Evolutionary conservation across 2,797 vertebrate genomes (phyloP), one percentile per base, ranked within the genome.

Genomic region (Spondyliosoma cantharus): DNA sequence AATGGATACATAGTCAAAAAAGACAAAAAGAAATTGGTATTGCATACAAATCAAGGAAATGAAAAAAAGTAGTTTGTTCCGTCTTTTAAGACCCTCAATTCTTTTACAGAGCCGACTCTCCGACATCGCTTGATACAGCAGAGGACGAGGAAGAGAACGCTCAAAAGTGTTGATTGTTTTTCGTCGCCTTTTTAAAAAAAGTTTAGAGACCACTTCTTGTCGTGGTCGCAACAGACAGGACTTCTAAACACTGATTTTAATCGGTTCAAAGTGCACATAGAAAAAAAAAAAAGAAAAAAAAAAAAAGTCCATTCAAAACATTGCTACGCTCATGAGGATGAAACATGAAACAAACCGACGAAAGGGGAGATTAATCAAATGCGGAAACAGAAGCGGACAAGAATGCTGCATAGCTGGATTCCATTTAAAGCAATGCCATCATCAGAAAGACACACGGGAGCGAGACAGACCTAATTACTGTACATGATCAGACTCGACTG

Each of bases 371-470:
- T 90, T 53, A 53, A 83, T 76, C 66, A 79, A 74, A 82, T 2
- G 17, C 45, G 25, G 79, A 80, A 87, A 87, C 54, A 29, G 76
- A 84, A 83, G 95, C 80, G 19, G 79, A 60, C 74, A 95, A 96
- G 94, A 95, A 95, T 93, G 96, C 96, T 97, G 96, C 97, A 97
- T 97, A 97, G 96, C 96, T 97, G 95, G 96, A 96, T 96, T 96
- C 96, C 96, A 96, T 96, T 96, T 96, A 96, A 97, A 97, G 96
- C 96, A 91, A 97, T 95, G 96, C 95, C 94, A 92, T 91, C 87
- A 86, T 91, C 90, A 89, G 93, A 81, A 93, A 93, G 89, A 91
- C 89, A 90, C 76, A 85, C 84, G 49, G 88, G 85, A 88, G 90
- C 54, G 78, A 85, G 87, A 90, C 81, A 52, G 89, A 87, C 86